Conservation (phyloP, 2,797 vertebrate species). For the Tapera naevia region DNA sequence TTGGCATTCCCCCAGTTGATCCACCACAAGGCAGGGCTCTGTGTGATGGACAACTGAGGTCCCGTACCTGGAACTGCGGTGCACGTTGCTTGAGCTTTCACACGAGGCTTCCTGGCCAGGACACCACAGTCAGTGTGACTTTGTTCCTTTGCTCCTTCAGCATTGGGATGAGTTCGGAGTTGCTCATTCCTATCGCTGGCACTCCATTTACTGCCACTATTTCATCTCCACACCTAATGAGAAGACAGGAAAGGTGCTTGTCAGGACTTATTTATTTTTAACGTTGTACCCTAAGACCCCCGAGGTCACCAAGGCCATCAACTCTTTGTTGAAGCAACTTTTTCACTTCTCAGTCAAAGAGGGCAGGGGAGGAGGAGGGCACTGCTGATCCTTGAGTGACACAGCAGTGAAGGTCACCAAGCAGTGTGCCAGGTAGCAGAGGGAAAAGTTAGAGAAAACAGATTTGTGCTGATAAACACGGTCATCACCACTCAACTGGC, state of each 20-base stretch:
- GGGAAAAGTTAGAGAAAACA: background rate
- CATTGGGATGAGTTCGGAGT: conserved; percentile 91
- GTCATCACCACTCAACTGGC: too few species aligned
- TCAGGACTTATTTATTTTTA: background rate
- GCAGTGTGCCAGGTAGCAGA: background rate
- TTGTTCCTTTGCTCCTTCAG: conserved; percentile 92
- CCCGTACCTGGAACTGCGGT: background rate
- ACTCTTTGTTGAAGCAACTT: background rate
- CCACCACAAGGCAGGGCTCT: background rate
- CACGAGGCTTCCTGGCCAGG: conserved; percentile 90
- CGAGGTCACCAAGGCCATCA: background rate
- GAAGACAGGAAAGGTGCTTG: background rate
- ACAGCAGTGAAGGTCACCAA: background rate
- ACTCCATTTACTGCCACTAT: conserved; percentile 93
- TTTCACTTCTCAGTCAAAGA: background rate
- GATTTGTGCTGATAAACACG: background rate
- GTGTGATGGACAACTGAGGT: background rate
- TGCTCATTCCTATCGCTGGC: conserved; percentile 91
- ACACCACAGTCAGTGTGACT: conserved; percentile 91
- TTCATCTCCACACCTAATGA: conserved; percentile 89
- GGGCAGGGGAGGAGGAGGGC: background rate
- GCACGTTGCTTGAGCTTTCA: conserved; percentile 52
- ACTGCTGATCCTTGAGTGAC: background rate
- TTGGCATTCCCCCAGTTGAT: background rate
- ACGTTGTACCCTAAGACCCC: background rate